Evolutionary conservation across 2,113 vertebrate species (phyloP), one percentile per base, ranked within the genome.

Genomic region (Neogale vison): DNA sequence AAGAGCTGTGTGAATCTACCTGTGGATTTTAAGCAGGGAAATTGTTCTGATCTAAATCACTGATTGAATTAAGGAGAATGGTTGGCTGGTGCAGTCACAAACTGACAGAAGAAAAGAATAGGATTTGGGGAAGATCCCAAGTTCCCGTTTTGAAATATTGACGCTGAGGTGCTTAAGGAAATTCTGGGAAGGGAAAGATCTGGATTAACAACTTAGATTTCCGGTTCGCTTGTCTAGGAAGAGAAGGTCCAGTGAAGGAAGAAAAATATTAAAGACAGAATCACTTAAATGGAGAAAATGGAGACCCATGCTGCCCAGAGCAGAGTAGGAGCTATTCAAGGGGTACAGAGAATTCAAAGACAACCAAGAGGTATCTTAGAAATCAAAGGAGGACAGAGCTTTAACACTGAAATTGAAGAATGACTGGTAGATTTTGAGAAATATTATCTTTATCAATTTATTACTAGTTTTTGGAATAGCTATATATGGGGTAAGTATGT

Each of bases 381-480:
- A 93, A 59, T n/a, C 23, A 85, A 84, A 63, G n/a, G 71, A 72
- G 29, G 26, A 77, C 36, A 83, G 69, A 31, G 8, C 67, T 31
- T 93, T 83, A 67, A 79, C 11, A 36, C 8, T 69, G 21, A 91
- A 82, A 61, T 6, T 39, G 11, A 74, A 3, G 3, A 23, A 57
- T 72, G n/a, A 59, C 17, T 45, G 74, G 8, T 31, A 23, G 74
- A 79, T 55, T 95, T 84, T 91, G 76, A 96, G 77, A 90, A 92
- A 63, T 92, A 7, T 34, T 83, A 52, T 88, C 61, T 52, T 93
- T 79, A 59, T 59, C 87, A 65, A 55, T 55, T 71, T 65, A 52
- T 84, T 47, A 31, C 36, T 95, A 77, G 47, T 71, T 86, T 92
- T 93, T 82, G 65, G 76, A 92, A 72, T 65, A 84, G n/a, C 21